Percentiles rank a stretch among this genome's conserved stretches.
Conservation (phyloP, 2,113 vertebrate genomes). For the Microcebus murinus region DNA sequence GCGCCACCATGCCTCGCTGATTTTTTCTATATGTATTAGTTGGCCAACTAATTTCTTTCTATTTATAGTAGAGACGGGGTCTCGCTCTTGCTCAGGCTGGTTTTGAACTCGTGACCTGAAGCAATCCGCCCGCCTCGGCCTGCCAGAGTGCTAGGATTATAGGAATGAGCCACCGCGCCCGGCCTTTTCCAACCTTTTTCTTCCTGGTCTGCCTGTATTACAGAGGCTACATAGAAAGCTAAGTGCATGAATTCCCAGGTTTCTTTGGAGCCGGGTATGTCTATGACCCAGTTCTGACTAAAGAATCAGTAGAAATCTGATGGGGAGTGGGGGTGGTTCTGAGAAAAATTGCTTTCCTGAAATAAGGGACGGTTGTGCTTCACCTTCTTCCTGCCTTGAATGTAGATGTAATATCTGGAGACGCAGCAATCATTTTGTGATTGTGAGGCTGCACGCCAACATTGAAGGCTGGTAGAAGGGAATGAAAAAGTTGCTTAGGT, state of each 20-base stretch:
- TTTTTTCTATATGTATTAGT: too few relatives aligned
- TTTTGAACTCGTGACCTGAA: too few relatives aligned
- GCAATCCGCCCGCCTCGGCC: too few relatives aligned
- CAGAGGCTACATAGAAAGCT: background rate
- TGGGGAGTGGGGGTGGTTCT: fast-evolving
- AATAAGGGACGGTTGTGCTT: background rate
- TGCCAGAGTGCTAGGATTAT: too few relatives aligned
- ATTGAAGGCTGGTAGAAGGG: background rate
- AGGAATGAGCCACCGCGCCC: too few relatives aligned
- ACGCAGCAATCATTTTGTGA: background rate
- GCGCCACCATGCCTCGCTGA: too few relatives aligned
- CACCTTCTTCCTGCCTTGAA: background rate
- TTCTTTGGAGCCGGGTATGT: background rate
- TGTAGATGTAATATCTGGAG: background rate
- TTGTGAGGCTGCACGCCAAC: background rate
- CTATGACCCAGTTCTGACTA: background rate
- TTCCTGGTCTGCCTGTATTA: background rate
- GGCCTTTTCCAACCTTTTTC: background rate
- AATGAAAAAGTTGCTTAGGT: background rate
- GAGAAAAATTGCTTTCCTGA: background rate
- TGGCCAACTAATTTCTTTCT: too few relatives aligned
- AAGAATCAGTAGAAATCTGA: background rate
- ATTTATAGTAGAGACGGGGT: too few relatives aligned
- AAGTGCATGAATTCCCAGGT: background rate
- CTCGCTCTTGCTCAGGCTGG: too few relatives aligned